Conservation (phyloP, 2,888 invertebrate genomes). For the Agonopterix heracliana region DNA sequence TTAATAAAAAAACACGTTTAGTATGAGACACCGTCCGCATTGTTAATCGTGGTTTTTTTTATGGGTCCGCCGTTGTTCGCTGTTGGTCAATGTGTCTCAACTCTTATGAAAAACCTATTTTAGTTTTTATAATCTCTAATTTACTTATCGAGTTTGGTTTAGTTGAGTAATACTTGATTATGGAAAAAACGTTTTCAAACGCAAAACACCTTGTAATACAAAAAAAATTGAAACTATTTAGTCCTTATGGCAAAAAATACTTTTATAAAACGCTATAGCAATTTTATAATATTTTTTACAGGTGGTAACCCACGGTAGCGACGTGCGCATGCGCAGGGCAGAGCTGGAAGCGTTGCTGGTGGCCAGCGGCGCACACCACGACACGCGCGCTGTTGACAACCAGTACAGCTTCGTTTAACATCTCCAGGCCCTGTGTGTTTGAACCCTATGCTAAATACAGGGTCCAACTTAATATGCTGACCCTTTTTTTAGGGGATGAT, state of each 20-base stretch:
- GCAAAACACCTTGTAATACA: not conserved
- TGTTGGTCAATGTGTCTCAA: too few relatives aligned
- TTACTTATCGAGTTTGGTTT: too few relatives aligned
- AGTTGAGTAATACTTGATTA: too few relatives aligned
- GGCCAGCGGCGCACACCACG: slow-evolving; percentile 63
- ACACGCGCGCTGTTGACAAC: slow-evolving; percentile 85
- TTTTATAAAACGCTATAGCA: not conserved
- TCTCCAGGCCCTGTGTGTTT: not conserved
- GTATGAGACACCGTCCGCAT: too few relatives aligned
- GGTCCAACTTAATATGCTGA: too few relatives aligned
- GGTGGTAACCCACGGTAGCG: slow-evolving; percentile 86
- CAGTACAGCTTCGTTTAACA: slow-evolving; percentile 78
- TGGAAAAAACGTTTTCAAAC: not conserved
- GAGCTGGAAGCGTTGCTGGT: slow-evolving; percentile 82
- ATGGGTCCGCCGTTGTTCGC: too few relatives aligned
- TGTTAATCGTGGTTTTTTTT: too few relatives aligned
- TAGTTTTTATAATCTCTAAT: too few relatives aligned
- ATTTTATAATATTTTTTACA: slow-evolving; percentile 25
- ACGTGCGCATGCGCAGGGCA: slow-evolving; percentile 86
- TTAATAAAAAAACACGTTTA: too few relatives aligned
- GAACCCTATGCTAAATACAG: too few relatives aligned
- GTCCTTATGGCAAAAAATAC: not conserved
- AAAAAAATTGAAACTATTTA: not conserved
- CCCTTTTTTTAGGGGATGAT: too few relatives aligned
- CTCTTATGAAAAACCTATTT: too few relatives aligned